Evolutionary conservation across 2,797 vertebrate species (phyloP), one percentile per base, ranked within the genome.

Genomic region (Spinibarbus caldwelli): DNA sequence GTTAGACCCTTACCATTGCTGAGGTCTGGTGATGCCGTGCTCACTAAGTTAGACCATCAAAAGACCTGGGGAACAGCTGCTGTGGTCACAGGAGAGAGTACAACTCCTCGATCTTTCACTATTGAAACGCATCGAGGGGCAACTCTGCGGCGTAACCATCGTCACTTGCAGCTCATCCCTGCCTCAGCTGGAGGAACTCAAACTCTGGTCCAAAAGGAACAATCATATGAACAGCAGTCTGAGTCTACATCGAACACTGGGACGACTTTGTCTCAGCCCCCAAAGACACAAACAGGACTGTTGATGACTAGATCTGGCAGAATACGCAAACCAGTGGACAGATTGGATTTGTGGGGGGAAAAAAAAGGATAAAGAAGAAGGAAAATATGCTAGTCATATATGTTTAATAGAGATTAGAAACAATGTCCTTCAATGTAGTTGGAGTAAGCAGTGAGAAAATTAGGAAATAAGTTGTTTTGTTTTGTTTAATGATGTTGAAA

Each of bases 11-110:
- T 66, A 38, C 36, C 36, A 41, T 62, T 34, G 41, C 38, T 80
- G 59, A 19, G 26, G 36, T 19, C 78, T 11, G 36, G 78, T 4
- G 34, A 66, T 26, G 52, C 23, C 23, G 57, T 80, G 5, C 78
- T 81, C 78, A 82, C 45, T 5, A 86, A 41, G 78, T 49, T 76
- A 26, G 59, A 80, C 47, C 66, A 80, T 12, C 67, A 80, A 15
- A 87, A 86, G 45, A 21, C 81, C 14, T 79, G 86, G 75, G 15
- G 9, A 6, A 36, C 77, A 21, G 66, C 76, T 80, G 68, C 82
- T 31, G 81, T 41, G 2, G 81, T 83, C n/a, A 52, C 80, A 8
- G n/a, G 31, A 1, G 41, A 73, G n/a, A 64, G 73, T 21, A 34
- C 45, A 14, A 86, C 80, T 2, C 64, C 54, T n/a, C 26, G 23